A percentile compares a stretch with the other conserved stretches of the same genome.
Conservation (phyloP, 2,113 vertebrate species). For the Leucosticte australis region DNA sequence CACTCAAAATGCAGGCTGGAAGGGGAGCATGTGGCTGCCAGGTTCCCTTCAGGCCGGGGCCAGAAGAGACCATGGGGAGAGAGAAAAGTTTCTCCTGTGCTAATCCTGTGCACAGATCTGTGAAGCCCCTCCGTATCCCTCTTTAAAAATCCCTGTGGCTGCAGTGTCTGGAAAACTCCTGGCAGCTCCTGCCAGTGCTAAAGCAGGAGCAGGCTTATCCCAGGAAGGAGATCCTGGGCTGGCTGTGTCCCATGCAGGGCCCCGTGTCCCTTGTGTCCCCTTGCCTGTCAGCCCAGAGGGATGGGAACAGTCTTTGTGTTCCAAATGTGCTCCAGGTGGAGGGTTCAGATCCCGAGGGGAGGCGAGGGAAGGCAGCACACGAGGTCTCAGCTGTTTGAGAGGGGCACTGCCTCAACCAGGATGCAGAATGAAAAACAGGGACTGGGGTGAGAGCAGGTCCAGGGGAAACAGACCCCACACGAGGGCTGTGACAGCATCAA, state of each 20-base stretch:
- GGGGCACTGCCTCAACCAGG: background rate
- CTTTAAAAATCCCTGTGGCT: background rate
- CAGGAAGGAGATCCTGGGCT: background rate
- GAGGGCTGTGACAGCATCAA: background rate
- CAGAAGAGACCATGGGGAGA: background rate
- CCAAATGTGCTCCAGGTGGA: background rate
- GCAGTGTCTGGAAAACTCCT: background rate
- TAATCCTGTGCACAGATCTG: background rate
- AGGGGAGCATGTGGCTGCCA: background rate
- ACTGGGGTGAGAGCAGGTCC: background rate
- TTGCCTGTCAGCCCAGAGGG: background rate
- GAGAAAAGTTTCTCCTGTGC: background rate
- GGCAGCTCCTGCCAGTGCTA: background rate
- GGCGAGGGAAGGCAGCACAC: accelerated
- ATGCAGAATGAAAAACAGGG: background rate
- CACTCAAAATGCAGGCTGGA: background rate
- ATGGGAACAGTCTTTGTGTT: background rate
- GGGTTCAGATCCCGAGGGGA: background rate
- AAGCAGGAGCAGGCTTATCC: background rate
- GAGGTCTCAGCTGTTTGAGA: background rate
- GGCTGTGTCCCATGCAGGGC: accelerated
- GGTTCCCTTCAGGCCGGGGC: background rate
- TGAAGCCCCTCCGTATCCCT: background rate
- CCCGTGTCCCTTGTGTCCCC: background rate
- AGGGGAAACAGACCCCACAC: background rate